A percentile compares a stretch with the other conserved stretches of the same genome.
Evolutionary conservation across 2,797 vertebrate genomes (phyloP).

Genomic region (Petrocephalus sullivani): DNA sequence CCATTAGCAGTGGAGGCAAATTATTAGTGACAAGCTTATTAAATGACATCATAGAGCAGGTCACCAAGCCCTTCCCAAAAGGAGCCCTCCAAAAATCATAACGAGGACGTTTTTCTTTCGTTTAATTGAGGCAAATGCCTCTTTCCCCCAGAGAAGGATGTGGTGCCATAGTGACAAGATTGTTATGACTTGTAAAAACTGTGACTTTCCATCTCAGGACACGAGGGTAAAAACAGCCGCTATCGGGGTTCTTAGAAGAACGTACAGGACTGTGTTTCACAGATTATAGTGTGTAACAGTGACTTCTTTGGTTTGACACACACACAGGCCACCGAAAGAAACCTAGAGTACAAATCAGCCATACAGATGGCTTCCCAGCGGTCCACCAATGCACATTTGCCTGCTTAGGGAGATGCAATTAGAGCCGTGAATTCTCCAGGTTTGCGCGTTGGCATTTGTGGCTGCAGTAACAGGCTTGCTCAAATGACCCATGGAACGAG

Average conservation of each 20-base stretch:
- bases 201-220: constrained; percentile 30
- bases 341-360: not conserved
- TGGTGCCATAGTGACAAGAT: not conserved
- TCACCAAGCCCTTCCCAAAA: constrained; percentile 58
- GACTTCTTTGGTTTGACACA: not conserved
- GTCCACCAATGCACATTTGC: constrained; percentile 15
- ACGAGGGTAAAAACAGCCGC: not conserved
- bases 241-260: not conserved
- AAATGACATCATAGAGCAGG: constrained; percentile 62
- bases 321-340: not conserved
- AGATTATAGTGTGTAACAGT: not conserved
- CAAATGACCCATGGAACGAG: constrained; percentile 13
- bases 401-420: constrained; percentile 21
- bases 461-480: not conserved
- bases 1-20: constrained; percentile 62
- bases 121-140: not conserved
- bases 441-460: constrained; percentile 18
- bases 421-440: constrained; percentile 22
- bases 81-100: constrained; percentile 35
- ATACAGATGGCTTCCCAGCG: not conserved
- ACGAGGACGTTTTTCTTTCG: constrained; percentile 27
- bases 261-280: not conserved
- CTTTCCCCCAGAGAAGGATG: not conserved
- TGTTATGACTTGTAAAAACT: constrained; percentile 29
- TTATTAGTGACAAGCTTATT: constrained; percentile 67